Base-by-base conservation (phyloP, 2,797 vertebrate species). In the Etheostoma perlongum region DNA sequence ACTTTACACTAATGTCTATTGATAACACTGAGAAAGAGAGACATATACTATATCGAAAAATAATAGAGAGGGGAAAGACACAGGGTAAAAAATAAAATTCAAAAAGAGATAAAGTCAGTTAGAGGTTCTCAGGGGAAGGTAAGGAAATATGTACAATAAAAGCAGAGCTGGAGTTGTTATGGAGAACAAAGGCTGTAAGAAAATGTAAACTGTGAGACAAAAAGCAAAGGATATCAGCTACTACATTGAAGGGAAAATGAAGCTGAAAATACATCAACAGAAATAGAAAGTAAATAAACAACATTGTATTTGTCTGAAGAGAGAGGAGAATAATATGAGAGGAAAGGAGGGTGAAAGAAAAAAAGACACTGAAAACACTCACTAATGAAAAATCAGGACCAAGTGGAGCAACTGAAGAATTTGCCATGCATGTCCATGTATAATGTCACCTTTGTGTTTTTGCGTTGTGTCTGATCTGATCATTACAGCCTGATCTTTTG, bases 1-100 rank as follows among this genome's bases (percentile, higher is more conserved):
- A 71, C 79, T 75, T 82, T 76, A 74, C 67, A 69, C 49, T 27
- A 78, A 85, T 71, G 69, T 58, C 53, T 87, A 75, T 74, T 74
- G 85, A 83, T 82, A 74, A 74, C 46, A 48, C 30, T 11, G 59
- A 70, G 62, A 36, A 27, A 25, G 25, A 36, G 18, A 33, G 44
- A 62, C 1, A 13, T 42, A 42, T 5, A 44, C 42, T 13, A 2
- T 44, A 5, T 27, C 47, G 30, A 4, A 16, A 49, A 13, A 68
- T 40, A 6, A 54, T 48, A 49, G n/a, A 55, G 15, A 48, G 2
- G 36, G 36, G 14, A 15, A 21, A 49, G 18, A 18, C 4, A 40
- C 9, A 47, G 4, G 19, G 40, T 1, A 25, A 55, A n/a, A 74
- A 65, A 65, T 40, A 49, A 14, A 27, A 72, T 74, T 30, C n/a